Base-by-base conservation (phyloP, 2,113 vertebrate genomes). In the Sigmodon hispidus region DNA sequence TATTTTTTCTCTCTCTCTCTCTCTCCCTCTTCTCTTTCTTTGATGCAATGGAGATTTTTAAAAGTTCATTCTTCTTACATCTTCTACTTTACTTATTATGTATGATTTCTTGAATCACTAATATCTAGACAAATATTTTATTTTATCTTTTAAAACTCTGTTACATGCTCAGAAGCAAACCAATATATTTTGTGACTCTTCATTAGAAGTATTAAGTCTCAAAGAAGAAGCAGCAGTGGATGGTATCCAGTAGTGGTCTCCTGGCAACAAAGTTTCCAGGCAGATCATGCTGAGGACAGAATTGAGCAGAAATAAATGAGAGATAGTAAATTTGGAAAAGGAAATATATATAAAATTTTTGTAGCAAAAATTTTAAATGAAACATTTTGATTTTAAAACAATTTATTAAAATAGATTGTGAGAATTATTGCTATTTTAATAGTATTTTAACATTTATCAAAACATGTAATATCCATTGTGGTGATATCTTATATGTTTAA, bases 181-280 rank as follows among this genome's bases (percentile, higher is more conserved):
- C 36, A 45, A 67, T 92, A 52, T 87, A 55, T 93, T 89, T 84
- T 93, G 31, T 59, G 80, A 52, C n/a, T 95, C 19, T 13, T 95
- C 43, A 43, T 95, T 93, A 89, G 61, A 87, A 26, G 19, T 50
- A 65, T 80, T 91, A 85, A 94, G 59, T 93, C 79, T 96, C 40
- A 52, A 80, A 76, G 85, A 96, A 91, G 36, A 76, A 79, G 40
- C 10, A 21, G 65, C 65, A 61, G 59, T 83, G 13, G 57, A 75
- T 91, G 57, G 70, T 90, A 70, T 77, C 91, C 61, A 57, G 48
- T 48, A 95, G 2, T 52, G 29, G 94, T 97, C 90, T 96, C 97
- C 45, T 95, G 84, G 97, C 97, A 97, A 97, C 90, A 15, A 57
- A 19, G 40, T 87, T 96, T 97, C 43, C 79, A 87, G 40, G 48